phyloP scores from a whole-genome alignment of 2,797 vertebrate species.

The Myiotriccus ornatus region DNA sequence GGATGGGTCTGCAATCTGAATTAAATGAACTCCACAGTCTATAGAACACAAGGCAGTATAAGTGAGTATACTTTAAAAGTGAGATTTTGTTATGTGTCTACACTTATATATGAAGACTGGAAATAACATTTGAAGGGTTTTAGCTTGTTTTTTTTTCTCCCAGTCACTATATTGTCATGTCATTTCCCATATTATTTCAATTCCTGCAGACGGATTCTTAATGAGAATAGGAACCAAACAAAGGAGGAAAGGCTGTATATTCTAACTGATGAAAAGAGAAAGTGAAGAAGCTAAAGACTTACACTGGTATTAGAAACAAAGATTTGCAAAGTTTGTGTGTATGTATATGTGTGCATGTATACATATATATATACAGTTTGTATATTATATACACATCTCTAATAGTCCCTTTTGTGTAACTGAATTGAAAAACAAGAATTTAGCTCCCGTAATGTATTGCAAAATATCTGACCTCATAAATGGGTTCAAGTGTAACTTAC shows the following conservation, averaged over 20 bases:
- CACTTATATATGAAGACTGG: background rate
- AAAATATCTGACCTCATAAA: constrained; percentile 80
- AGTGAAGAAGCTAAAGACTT: background rate
- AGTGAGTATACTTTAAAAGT: background rate
- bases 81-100: background rate
- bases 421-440: background rate
- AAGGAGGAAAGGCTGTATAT: background rate
- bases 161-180: background rate
- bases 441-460: constrained; percentile 22
- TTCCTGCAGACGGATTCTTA: background rate
- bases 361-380: background rate
- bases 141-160: background rate
- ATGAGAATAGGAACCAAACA: background rate
- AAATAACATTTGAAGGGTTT: background rate
- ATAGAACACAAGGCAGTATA: background rate
- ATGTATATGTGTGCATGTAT: too few species aligned
- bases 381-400: background rate
- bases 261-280: background rate
- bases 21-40: background rate
- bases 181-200: background rate
- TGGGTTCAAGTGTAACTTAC: constrained; percentile 85
- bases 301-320: background rate
- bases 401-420: background rate
- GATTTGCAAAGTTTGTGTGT: background rate
- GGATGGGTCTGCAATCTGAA: background rate